Base-by-base conservation (phyloP, 2,888 invertebrate genomes). In the Dyspetes luteomarginatus region DNA sequence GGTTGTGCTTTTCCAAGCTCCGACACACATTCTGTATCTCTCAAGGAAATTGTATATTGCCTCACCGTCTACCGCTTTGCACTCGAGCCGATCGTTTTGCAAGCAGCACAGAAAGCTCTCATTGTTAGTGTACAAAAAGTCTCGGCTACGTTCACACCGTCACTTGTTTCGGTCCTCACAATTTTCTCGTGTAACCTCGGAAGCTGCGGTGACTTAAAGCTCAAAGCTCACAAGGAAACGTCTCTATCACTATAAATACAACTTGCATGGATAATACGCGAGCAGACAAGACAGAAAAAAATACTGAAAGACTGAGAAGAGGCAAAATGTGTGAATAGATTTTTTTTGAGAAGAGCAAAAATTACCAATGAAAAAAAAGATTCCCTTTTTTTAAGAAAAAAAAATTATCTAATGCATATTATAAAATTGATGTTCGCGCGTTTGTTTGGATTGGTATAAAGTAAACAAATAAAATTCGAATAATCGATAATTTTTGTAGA, bases 1-100 rank as follows among this genome's bases (percentile, higher is more conserved):
- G 48, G 28, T 30, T 30, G 12, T 30, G 55, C 50, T 30, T 19
- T 62, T 41, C 26, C 41, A 17, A 17, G 22, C 48, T 50, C 26
- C 26, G 15, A 36, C 28, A 12, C 36, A 36, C 36, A 12, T 36
- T 36, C 36, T 12, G 12, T 15, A 48, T n/a, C 43, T 24, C 43
- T 36, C 43, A 56, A 45, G 60, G 68, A 68, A 75, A 60, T 60
- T 50, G 68, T 50, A 60, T 41, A 30, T 60, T 43, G 28, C 24
- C 67, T 22, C 12, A 28, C 48, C 19, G 19, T 36, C 36, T 36
- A 36, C 17, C 36, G 30, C 58, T 15, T 71, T n/a, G n/a, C 60
- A 17, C 19, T 48, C 22, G 17, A 28, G 4, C 5, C 24, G 26
- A 15, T 1, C 24, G n/a, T 36, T 12, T 36, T 36, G 12, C 12